These are phyloP conservation scores for Cylloceria caligata DNA, from an alignment of 2,888 invertebrate species.

Conservation along the genomic window DNA sequence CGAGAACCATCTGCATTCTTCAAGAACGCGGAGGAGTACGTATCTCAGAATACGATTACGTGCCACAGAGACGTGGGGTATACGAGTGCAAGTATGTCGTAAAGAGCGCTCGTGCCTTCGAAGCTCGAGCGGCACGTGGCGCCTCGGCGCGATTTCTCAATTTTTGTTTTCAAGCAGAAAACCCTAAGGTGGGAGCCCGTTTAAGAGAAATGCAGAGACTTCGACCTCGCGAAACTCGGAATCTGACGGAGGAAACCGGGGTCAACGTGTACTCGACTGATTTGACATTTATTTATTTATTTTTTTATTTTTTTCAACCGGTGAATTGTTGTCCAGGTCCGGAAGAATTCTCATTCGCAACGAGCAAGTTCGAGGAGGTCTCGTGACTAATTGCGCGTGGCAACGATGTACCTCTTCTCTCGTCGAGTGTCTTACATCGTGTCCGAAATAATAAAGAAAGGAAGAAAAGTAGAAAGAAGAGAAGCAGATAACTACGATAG, in stretches of 20 bases:
- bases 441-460: constrained; percentile 17
- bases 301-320: background rate
- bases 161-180: constrained; percentile 18
- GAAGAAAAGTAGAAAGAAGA: background rate
- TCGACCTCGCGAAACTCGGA: constrained; percentile 54
- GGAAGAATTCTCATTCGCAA: constrained; percentile 51
- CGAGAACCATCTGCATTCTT: constrained; percentile 59
- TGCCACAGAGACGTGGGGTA: constrained; percentile 8
- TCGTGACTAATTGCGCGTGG: constrained; percentile 48
- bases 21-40: constrained; percentile 62
- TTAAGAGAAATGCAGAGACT: constrained; percentile 10
- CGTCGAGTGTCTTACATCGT: constrained; percentile 30
- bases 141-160: constrained; percentile 3
- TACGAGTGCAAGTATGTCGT: constrained; percentile 5
- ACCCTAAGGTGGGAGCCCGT: background rate
- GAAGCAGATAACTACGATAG: background rate
- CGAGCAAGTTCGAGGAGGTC: constrained; percentile 29
- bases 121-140: background rate
- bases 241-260: constrained; percentile 42
- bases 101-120: constrained; percentile 9
- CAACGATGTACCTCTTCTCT: background rate
- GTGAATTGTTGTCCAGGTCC: constrained; percentile 72
- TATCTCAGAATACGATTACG: constrained; percentile 49
- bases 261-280: constrained; percentile 6
- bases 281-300: too few species aligned